Evolutionary conservation across 2,888 invertebrate species (phyloP), one percentile per base, ranked within the genome.

Genomic region (Tribolium freemani): DNA sequence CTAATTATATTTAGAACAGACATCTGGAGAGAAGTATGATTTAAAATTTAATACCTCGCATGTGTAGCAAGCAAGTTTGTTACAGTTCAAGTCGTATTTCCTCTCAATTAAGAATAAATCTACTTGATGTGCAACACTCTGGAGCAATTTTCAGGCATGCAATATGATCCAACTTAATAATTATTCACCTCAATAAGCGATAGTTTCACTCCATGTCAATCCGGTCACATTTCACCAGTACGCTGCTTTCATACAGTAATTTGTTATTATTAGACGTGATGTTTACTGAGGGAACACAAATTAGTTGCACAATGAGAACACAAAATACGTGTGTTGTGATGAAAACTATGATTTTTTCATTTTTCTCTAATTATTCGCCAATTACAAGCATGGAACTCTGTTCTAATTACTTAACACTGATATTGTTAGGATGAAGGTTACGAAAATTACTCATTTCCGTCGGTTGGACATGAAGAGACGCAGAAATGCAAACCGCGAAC

Each of bases 361-460:
- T 48, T 48, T 48, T 48, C 10, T 45, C 45, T 26, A 45, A 45
- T 45, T 45, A 45, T 10, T 45, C 10, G 48, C 48, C 20, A 58
- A 44, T 58, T 58, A 44, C 10, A 58, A 58, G 44, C 58, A 21
- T 38, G 45, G 13, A 58, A 45, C 44, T 10, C 38, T 21, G 60
- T 26, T 60, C 13, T 60, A 46, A 60, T 60, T 60, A 60, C 13
- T 54, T 54, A 26, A 48, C 60, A 46, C 26, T 20, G 46, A 60
- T 48, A 48, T 48, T 44, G n/a, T 16, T 16, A 8, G 51, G 51
- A 56, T 66, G 66, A 66, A 66, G 66, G 66, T 26, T 56, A 21
- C 21, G 56, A 66, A 30, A 66, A 66, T 66, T 66, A 54, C 56
- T 66, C 66, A 66, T 56, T 66, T 66, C 66, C 66, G 66, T 38